These are phyloP conservation scores for Callitettix versicolor DNA, from an alignment of 1,140 invertebrate species.

Conservation along the genomic window DNA sequence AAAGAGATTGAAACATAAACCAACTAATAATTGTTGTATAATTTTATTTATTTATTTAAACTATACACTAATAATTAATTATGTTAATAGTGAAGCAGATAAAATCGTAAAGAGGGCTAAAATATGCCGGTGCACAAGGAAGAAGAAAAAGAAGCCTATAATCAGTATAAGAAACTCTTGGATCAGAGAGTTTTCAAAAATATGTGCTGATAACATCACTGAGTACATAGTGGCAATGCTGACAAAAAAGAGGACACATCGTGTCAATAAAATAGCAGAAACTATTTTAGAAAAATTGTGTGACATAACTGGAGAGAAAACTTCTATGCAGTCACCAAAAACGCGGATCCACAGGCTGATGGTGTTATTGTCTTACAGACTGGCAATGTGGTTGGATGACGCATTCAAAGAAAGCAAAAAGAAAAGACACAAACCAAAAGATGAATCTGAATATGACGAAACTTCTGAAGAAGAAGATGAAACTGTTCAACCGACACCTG, in stretches of 20 bases:
- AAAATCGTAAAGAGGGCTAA: no score
- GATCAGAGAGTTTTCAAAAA: conserved; percentile 13
- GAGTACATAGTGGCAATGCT: conserved; percentile 16
- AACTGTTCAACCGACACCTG: no score
- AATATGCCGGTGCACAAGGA: background rate
- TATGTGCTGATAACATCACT: conserved; percentile 15
- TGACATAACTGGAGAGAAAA: conserved; percentile 12
- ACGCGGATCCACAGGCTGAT: conserved; percentile 12
- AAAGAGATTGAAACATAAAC: no score
- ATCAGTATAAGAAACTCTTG: conserved; percentile 11
- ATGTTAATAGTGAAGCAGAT: no score
- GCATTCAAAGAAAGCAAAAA: conserved; percentile 8
- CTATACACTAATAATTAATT: no score
- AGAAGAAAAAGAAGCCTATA: conserved; percentile 4
- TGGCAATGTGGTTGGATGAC: conserved; percentile 16
- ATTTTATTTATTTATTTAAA: no score
- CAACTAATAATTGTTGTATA: no score
- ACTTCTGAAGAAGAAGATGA: no score
- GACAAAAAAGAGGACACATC: conserved; percentile 4
- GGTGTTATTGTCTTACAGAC: conserved; percentile 10
- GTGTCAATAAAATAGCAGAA: conserved; percentile 14
- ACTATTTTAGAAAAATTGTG: conserved; percentile 10
- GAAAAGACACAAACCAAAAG: background rate
- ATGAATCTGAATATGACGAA: no score
- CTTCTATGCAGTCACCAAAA: conserved; percentile 12